Base-by-base conservation (phyloP, 2,888 invertebrate species). In the Didymodactylos carnosus region DNA sequence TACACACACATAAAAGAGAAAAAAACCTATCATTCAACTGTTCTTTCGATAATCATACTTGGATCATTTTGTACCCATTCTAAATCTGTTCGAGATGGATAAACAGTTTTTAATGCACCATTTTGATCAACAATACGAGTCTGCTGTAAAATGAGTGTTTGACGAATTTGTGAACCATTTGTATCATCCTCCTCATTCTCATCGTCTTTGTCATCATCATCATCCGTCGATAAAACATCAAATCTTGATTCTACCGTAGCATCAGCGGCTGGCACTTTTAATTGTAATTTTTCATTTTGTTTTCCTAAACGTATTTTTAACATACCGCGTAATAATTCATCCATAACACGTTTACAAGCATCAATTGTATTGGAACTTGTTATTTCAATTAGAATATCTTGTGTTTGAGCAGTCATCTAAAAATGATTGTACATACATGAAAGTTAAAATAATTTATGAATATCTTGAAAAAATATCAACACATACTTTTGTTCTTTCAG, bases 11-110 rank as follows among this genome's bases (percentile, higher is more conserved):
- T n/a, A n/a, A n/a, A n/a, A n/a, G n/a, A n/a, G n/a, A n/a, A n/a
- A n/a, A n/a, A n/a, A n/a, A n/a, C n/a, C n/a, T n/a, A n/a, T n/a
- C n/a, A n/a, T n/a, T n/a, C n/a, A n/a, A n/a, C n/a, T n/a, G n/a
- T n/a, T n/a, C n/a, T n/a, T n/a, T n/a, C n/a, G n/a, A n/a, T n/a
- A n/a, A n/a, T n/a, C n/a, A n/a, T n/a, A n/a, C n/a, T n/a, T n/a
- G n/a, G n/a, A n/a, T n/a, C n/a, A n/a, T n/a, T n/a, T n/a, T n/a
- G n/a, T n/a, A n/a, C 43, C 27, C 51, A 73, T 49, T 72, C 53
- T 73, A 90, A 86, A 82, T 91, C 91, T 1, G 87, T 87, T 78
- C 89, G 86, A 0, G 90, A 89, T 0, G 91, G 91, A 82, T 89
- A 91, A 4, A 91, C 87, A n/a, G 87, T 87, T 80, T 89, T 89